Evolutionary conservation across 2,888 invertebrate genomes (phyloP).

Genomic region (Ophion slaviceki): DNA sequence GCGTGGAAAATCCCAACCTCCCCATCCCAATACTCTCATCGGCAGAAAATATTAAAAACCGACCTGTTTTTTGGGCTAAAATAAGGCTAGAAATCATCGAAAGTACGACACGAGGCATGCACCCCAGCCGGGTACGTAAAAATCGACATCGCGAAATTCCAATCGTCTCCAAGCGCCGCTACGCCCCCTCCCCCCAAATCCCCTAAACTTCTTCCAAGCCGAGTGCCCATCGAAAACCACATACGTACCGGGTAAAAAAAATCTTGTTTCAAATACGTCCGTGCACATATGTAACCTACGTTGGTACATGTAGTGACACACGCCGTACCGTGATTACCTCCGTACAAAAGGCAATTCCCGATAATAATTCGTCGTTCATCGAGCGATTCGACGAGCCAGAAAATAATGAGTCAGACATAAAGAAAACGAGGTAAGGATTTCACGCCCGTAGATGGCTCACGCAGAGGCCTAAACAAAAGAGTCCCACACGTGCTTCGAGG

Average conservation of each 20-base stretch:
- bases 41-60: too few species aligned
- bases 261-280: not conserved
- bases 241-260: not conserved
- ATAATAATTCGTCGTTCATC: slow-evolving; percentile 17
- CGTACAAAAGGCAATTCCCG: slow-evolving; percentile 20
- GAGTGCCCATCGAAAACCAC: not conserved
- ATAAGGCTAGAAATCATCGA: too few species aligned
- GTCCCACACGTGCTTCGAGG: slow-evolving; percentile 70
- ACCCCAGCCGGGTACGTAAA: too few species aligned
- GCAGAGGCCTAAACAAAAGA: slow-evolving; percentile 47
- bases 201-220: not conserved
- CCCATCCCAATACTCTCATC: too few species aligned
- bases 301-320: not conserved
- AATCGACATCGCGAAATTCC: too few species aligned
- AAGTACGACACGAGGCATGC: too few species aligned
- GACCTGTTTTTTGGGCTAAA: too few species aligned
- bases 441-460: slow-evolving; percentile 32
- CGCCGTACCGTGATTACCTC: not conserved
- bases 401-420: slow-evolving; percentile 40
- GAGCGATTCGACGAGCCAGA: slow-evolving; percentile 34
- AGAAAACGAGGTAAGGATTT: slow-evolving; percentile 34
- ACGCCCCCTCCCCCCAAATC: not conserved
- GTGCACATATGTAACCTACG: not conserved
- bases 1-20: too few species aligned
- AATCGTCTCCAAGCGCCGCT: too few species aligned